Evolutionary conservation across 37 sponge, comb jelly and placozoan genomes (phyloP).

Genomic region (Diacarnus erythraeanus): DNA sequence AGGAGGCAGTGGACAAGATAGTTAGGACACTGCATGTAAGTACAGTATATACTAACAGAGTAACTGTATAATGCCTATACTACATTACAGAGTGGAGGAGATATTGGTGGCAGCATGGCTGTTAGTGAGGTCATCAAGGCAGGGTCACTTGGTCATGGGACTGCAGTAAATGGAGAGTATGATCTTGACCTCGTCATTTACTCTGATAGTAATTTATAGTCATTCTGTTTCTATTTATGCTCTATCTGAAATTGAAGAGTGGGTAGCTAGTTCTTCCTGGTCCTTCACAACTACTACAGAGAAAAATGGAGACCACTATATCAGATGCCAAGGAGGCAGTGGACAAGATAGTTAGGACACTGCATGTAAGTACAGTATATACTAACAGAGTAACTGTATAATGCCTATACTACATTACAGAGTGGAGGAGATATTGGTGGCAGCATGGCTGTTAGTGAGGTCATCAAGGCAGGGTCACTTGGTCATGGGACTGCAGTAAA

Average conservation of each 20-base stretch:
- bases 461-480: slow-evolving; percentile 44
- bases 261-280: no score
- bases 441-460: slow-evolving; percentile 1
- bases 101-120: background rate
- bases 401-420: background rate
- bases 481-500: slow-evolving; percentile 60
- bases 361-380: background rate
- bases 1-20: slow-evolving; percentile 11
- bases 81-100: background rate
- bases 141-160: slow-evolving; percentile 58
- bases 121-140: slow-evolving; percentile 30
- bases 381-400: background rate
- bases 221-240: no score
- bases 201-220: background rate
- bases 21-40: slow-evolving; percentile 23
- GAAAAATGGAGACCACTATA: no score
- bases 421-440: background rate
- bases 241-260: no score
- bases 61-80: background rate
- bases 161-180: slow-evolving; percentile 47
- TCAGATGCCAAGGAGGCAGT: background rate
- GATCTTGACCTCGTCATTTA: slow-evolving; percentile 49
- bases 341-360: background rate
- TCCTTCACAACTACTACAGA: no score
- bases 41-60: background rate